Base-by-base conservation (phyloP, 2,113 vertebrate species). In the Protomyctophum bolini region DNA sequence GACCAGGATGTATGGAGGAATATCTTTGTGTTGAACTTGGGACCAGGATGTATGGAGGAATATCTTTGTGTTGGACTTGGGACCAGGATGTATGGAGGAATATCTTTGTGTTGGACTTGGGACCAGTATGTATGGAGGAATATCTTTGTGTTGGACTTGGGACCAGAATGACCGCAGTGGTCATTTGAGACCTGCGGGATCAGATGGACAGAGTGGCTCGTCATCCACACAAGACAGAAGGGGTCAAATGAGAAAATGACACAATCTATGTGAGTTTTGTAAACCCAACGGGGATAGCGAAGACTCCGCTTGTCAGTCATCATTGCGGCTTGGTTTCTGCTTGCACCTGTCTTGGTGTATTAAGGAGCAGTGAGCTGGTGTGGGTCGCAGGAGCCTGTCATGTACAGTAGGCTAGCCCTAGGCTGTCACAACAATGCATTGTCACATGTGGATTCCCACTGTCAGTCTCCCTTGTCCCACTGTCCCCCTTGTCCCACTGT, bases 291-390 rank as follows among this genome's bases (percentile, higher is more conserved):
- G 85, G 83, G 81, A 83, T 57, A 6, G 10, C 2, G 72, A 60
- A 48, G 50, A 58, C 8, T 0, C 55, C 0, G 15, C 46, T 45
- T 45, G 7, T 33, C 15, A 11, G 70, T 83, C 73, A 75, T 51
- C 33, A 3, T 11, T 63, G 64, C 52, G 65, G 51, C 2, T 0
- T 8, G 68, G 65, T 59, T 47, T 72, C 57, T 69, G 86, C 87
- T 88, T 82, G 62, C 85, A 72, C 85, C 78, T 89, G 88, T 86
- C 87, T 54, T 56, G 52, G 71, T 75, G 69, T 84, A 88, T 90
- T 88, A 88, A 74, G 85, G 69, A 86, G 75, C 66, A 82, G 63
- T 28, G 78, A 81, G n/a, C 63, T 85, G 1, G 41, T 63, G 63
- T 55, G 72, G 75, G 73, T 80, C 63, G 4, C 81, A 10, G 12